Evolutionary conservation across 2,888 invertebrate genomes (phyloP).

Genomic region (Drosophila eohydei): DNA sequence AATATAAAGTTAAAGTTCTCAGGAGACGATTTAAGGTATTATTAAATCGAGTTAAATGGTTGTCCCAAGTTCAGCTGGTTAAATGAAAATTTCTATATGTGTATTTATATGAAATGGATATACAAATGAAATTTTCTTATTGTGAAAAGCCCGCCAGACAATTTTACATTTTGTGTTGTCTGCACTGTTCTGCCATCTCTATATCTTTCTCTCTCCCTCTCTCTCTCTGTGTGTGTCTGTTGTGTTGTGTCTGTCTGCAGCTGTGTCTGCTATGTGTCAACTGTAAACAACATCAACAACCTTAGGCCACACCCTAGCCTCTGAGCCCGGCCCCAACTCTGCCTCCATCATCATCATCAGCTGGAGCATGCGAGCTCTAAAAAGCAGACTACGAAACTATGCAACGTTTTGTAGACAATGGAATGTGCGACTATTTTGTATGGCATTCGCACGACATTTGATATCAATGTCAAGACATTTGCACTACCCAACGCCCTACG

Average conservation of each 20-base stretch:
- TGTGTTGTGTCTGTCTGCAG: slow-evolving; percentile 65
- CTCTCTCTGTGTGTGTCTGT: slow-evolving; percentile 5
- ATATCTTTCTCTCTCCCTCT: not conserved
- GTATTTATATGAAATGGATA: slow-evolving; percentile 9
- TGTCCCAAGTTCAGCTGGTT: not conserved
- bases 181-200: no score
- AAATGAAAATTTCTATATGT: not conserved
- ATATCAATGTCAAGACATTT: slow-evolving; percentile 79
- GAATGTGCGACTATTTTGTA: slow-evolving; percentile 51
- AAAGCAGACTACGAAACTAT: slow-evolving; percentile 63
- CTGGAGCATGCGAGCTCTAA: slow-evolving; percentile 31
- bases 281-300: slow-evolving; percentile 74
- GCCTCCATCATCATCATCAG: slow-evolving; percentile 28
- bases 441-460: slow-evolving; percentile 68
- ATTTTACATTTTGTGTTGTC: slow-evolving; percentile 54
- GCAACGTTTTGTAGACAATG: slow-evolving; percentile 59
- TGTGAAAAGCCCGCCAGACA: slow-evolving; percentile 46
- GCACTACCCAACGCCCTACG: slow-evolving; percentile 17
- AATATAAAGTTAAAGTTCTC: no score
- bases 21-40: not conserved
- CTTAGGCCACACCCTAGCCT: slow-evolving; percentile 16
- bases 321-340: slow-evolving; percentile 8
- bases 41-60: not conserved
- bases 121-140: slow-evolving; percentile 52
- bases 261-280: slow-evolving; percentile 76